These are phyloP conservation scores for Ectobius pallidus DNA, from an alignment of 2,888 invertebrate species.

Conservation along the genomic window DNA sequence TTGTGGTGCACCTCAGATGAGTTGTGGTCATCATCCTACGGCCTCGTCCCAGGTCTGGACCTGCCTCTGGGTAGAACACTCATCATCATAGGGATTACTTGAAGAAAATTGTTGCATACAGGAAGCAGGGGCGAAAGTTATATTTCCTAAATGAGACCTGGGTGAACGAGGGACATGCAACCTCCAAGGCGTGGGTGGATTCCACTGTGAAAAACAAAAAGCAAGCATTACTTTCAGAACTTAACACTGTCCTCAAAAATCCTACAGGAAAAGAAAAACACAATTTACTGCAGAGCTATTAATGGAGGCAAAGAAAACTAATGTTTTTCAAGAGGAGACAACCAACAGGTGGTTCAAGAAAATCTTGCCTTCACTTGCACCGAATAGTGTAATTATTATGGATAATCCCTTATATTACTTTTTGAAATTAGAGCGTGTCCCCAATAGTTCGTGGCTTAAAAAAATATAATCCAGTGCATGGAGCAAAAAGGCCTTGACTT, in stretches of 20 bases:
- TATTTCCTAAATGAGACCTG: neutral
- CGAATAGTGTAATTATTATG: neutral
- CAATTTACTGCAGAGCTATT: too few species aligned
- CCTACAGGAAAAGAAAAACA: neutral
- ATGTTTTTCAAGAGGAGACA: neutral
- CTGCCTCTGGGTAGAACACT: too few species aligned
- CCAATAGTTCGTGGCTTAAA: too few species aligned
- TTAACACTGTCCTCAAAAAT: neutral
- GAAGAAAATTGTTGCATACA: neutral
- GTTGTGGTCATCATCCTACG: too few species aligned
- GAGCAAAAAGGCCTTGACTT: too few species aligned
- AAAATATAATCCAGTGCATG: too few species aligned
- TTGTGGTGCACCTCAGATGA: too few species aligned
- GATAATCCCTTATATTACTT: too few species aligned
- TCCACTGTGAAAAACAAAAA: constrained; percentile 1
- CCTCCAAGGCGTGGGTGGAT: neutral
- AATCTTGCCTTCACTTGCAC: neutral
- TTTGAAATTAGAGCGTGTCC: too few species aligned
- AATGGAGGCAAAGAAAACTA: constrained; percentile 1
- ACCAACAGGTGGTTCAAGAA: too few species aligned
- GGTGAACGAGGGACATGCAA: neutral
- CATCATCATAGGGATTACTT: too few species aligned
- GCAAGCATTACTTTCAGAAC: neutral
- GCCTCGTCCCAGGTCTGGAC: too few species aligned
- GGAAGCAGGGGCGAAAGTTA: neutral